Conservation (phyloP, 2,888 invertebrate species). For the Hirtodrosophila histrioides region DNA sequence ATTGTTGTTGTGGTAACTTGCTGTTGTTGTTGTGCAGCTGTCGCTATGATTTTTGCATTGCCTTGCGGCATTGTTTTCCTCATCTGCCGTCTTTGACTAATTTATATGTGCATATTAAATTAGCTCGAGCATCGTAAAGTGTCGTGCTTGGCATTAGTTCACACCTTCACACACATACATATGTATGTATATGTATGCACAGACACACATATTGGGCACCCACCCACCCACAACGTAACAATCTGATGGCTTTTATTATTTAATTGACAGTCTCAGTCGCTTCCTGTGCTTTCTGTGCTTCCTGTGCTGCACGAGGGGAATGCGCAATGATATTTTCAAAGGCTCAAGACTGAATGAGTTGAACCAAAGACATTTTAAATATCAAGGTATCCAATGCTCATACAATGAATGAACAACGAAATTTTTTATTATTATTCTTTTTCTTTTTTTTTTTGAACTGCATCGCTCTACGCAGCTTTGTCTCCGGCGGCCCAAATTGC, state of each 20-base stretch:
- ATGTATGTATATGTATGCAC: no score
- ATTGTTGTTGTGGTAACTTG: conserved; percentile 12
- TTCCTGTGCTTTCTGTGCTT: no score
- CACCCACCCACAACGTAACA: conserved; percentile 32
- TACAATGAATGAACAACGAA: no score
- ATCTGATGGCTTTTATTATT: conserved; percentile 63
- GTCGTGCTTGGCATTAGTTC: conserved; percentile 57
- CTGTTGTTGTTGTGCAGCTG: conserved; percentile 27
- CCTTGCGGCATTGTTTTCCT: conserved; percentile 14
- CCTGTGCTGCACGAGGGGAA: conserved; percentile 20
- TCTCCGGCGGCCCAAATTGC: no score
- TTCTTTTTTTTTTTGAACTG: no score
- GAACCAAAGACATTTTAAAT: background rate
- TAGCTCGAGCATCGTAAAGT: conserved; percentile 54
- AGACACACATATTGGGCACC: conserved; percentile 3
- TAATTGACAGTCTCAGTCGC: conserved; percentile 53
- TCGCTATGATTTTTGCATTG: conserved; percentile 39
- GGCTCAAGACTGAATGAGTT: conserved; percentile 5
- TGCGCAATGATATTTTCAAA: conserved; percentile 34
- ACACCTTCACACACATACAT: conserved; percentile 35
- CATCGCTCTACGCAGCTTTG: no score
- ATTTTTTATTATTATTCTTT: no score
- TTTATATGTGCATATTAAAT: conserved; percentile 82
- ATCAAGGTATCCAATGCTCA: no score
- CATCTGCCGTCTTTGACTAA: conserved; percentile 52